A percentile compares a stretch with the other conserved stretches of the same genome.
Conservation (phyloP, 2,113 vertebrate species). For the Atlantisia rogersi region DNA sequence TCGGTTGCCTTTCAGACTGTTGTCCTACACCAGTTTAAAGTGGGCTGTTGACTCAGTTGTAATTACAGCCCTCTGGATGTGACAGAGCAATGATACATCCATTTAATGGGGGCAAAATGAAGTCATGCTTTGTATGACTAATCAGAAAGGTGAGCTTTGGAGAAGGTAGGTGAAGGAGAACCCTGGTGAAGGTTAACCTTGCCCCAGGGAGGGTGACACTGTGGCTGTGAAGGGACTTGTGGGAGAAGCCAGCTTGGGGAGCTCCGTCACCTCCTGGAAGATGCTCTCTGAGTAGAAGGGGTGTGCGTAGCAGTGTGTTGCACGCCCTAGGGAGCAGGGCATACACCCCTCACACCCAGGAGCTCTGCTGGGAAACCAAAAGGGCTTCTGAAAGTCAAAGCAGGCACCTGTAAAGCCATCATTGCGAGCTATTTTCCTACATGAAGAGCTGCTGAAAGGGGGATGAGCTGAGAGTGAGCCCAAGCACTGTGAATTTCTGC, state of each 20-base stretch:
- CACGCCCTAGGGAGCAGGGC: not conserved
- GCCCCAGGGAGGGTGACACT: not conserved
- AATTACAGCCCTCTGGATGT: not conserved
- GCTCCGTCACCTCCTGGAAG: not conserved
- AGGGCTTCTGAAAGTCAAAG: not conserved
- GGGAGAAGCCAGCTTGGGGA: not conserved
- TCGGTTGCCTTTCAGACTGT: not conserved
- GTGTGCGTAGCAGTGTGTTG: rapidly evolving
- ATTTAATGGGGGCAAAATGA: conserved; percentile 18
- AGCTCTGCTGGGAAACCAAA: not conserved
- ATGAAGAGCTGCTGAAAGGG: not conserved
- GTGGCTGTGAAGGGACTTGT: not conserved
- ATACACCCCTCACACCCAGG: not conserved
- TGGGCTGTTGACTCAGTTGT: conserved; percentile 16
- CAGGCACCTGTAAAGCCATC: not conserved
- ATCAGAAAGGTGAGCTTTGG: not conserved
- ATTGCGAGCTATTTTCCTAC: rapidly evolving
- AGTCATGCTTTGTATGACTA: conserved; percentile 26
- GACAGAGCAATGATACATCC: not conserved
- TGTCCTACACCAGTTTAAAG: not conserved
- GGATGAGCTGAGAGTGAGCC: not conserved
- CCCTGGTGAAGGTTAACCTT: not conserved
- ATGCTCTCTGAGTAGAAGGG: rapidly evolving
- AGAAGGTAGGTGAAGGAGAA: not conserved
- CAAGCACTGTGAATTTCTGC: rapidly evolving